Evolutionary conservation across 2,888 invertebrate species (phyloP), one percentile per base, ranked within the genome.

Genomic region (Sphaerolaimus hirsutus): DNA sequence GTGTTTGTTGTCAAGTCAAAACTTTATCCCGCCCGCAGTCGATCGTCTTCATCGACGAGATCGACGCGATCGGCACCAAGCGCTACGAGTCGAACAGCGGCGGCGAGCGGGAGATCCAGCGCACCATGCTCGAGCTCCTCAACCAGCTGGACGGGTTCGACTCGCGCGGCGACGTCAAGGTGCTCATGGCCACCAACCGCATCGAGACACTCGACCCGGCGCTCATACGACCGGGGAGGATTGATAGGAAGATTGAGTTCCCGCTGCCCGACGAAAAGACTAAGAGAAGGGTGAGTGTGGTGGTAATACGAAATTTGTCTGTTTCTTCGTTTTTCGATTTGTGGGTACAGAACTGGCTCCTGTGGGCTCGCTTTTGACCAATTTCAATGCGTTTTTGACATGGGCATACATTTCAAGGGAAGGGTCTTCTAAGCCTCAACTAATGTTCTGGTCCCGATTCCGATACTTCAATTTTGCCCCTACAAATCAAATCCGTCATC

Each of bases 21-120:
- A n/a, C n/a, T n/a, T n/a, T n/a, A n/a, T n/a, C n/a, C n/a, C n/a
- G n/a, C n/a, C n/a, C 54, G 43, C 43, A 57, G 55, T 91, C 93
- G 1, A 97, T 97, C 66, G 91, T 97, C 14, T 97, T 97, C 63
- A 97, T 97, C 58, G 97, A 97, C 72, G 97, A 97, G 74, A 97
- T 97, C 59, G 97, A 97, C 72, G 93, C 93, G 26, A 84, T 93
- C 17, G 93, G 93, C 48, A 93, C 91, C 5, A 97, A 93, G 69
- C 76, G 71, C 17, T 97, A 93, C 64, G 97, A 97, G 63, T 93
- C 93, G 1, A 97, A 97, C 67, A 93, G 91, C 45, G 97, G 97
- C 36, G 97, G 97, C 49, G 97, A 99, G 66, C 75, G 93, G 52
- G 97, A 97, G 74, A 97, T 99, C 64, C 97, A 99, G 67, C 75